Conservation (phyloP, 1,140 invertebrate genomes). For the Lucilia cuprina region DNA sequence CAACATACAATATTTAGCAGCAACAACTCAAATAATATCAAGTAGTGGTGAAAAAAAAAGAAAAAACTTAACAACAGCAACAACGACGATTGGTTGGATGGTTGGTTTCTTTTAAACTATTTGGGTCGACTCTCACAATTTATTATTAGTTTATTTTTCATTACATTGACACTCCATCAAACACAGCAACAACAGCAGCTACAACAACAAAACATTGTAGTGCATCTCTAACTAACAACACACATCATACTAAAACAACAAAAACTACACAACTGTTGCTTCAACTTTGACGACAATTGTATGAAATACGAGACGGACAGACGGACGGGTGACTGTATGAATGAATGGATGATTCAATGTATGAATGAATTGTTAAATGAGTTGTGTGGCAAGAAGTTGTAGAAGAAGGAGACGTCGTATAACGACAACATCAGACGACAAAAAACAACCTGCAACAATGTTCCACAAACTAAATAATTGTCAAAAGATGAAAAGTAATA, state of each 20-base stretch:
- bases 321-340: neutral
- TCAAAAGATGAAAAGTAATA: too few relatives aligned
- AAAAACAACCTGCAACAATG: slow-evolving; percentile 46
- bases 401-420: slow-evolving; percentile 21
- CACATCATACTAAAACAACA: slow-evolving; percentile 6
- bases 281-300: neutral
- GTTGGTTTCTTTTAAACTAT: slow-evolving; percentile 60
- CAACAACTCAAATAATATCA: too few relatives aligned
- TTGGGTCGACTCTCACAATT: slow-evolving; percentile 62
- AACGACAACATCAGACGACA: neutral
- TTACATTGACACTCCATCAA: slow-evolving; percentile 63
- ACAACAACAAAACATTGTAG: neutral
- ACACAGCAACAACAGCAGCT: slow-evolving; percentile 21
- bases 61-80: neutral
- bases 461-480: slow-evolving; percentile 9
- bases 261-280: neutral
- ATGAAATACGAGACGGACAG: neutral
- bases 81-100: slow-evolving; percentile 41
- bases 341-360: neutral
- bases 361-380: neutral
- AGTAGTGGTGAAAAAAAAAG: neutral
- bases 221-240: neutral
- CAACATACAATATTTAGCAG: neutral
- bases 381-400: neutral
- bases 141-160: slow-evolving; percentile 63